Evolutionary conservation across 64 coral and sea anemone species (phyloP), one percentile per base, ranked within the genome.

Genomic region (Catalaphyllia jardinei): DNA sequence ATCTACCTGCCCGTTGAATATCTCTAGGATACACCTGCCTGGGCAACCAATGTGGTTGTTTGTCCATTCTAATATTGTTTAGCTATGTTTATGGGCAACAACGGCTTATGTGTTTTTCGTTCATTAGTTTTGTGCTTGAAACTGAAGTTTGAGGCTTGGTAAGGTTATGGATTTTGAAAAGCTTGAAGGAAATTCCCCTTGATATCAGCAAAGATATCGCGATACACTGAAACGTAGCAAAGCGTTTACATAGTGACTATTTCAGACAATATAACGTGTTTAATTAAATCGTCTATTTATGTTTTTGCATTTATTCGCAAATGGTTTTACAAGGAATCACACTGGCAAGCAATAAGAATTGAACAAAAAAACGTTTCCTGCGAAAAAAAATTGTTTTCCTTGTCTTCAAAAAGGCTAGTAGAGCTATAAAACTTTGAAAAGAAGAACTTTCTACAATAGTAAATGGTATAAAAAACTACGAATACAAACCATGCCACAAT

Each of bases 21-120:
- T 80, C 81, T 64, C 81, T 71, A 52, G 31, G 81, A 63, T 64
- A 85, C 81, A 85, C 81, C 81, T 85, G 81, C 62, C 63, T 63
- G 20, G 20, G 81, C 38, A 31, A 67, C 16, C 60, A 83, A 83
- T 61, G 62, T 42, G 33, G 79, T 16, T 83, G 35, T 83, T 83
- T 83, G 61, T 79, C 76, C 60, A 83, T 46, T 60, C 59, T 24
- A 63, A 25, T 67, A 31, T 46, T 57, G 60, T 64, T 39, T 83
- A 27, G 20, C 19, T 2, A 17, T 67, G 62, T 85, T 85, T 19
- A 85, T 22, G 55, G 39, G n/a, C 20, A 42, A 5, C n/a, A 13
- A 18, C 31, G 16, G 25, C 29, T 10, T 52, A 15, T 81, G 1
- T 65, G 1, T 22, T 83, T 65, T 83, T 65, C 38, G 19, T 42